phyloP scores from a whole-genome alignment of 2,888 invertebrate genomes.

The Heteromyza rotundicornis region DNA sequence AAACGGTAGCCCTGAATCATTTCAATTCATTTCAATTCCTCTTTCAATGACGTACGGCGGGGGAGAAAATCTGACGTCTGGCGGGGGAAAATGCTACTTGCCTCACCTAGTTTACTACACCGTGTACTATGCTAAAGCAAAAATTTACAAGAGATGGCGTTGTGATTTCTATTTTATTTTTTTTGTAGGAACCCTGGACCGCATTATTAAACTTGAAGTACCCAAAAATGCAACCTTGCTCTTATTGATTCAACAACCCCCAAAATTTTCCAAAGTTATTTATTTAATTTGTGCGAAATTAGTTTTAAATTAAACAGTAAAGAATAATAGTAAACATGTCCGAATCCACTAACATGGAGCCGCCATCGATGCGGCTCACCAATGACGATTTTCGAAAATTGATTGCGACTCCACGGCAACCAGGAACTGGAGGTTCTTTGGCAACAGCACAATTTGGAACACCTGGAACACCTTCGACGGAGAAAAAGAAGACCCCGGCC shows the following conservation, averaged over 20 bases:
- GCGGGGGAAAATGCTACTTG: too few relatives aligned
- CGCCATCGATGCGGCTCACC: constrained; percentile 81
- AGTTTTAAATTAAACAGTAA: constrained; percentile 19
- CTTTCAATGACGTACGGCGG: too few relatives aligned
- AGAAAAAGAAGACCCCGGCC: constrained; percentile 47
- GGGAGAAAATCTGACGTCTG: too few relatives aligned
- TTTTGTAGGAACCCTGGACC: too few relatives aligned
- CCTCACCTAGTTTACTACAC: too few relatives aligned
- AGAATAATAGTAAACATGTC: constrained; percentile 46
- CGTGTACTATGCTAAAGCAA: too few relatives aligned
- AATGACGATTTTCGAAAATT: constrained; percentile 97
- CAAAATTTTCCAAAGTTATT: not conserved
- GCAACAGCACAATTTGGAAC: constrained; percentile 46
- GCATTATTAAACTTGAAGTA: too few relatives aligned
- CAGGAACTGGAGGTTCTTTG: constrained; percentile 38
- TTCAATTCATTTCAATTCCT: too few relatives aligned
- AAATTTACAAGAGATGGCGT: too few relatives aligned
- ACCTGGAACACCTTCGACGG: constrained; percentile 35
- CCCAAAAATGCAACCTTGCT: too few relatives aligned
- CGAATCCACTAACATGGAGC: constrained; percentile 54
- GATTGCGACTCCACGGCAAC: constrained; percentile 87
- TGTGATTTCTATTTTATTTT: too few relatives aligned
- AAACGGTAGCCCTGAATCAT: too few relatives aligned
- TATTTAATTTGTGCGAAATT: not conserved
- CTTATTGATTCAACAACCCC: not conserved